A percentile compares a stretch with the other conserved stretches of the same genome.
phyloP scores from a whole-genome alignment of 2,113 vertebrate genomes.

The Pandion haliaetus region DNA sequence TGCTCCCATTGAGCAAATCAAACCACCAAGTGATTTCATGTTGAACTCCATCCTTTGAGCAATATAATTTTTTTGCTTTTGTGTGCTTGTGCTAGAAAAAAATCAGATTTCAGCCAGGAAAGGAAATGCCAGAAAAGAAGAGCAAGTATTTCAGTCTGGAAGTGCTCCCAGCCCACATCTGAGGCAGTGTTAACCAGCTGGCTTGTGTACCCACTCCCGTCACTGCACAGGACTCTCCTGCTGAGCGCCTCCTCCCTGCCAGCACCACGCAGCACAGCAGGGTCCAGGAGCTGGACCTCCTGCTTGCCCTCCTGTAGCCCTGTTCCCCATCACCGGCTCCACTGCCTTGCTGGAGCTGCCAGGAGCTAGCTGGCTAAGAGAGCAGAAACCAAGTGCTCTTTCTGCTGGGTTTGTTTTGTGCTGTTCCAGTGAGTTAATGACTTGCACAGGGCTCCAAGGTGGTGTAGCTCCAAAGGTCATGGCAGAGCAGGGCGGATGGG shows the following conservation, averaged over 20 bases:
- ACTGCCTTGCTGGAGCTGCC: background rate
- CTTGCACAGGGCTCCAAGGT: background rate
- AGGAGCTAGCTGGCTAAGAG: background rate
- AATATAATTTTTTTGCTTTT: background rate
- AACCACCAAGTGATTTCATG: background rate
- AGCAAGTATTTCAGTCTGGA: background rate
- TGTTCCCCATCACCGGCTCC: background rate
- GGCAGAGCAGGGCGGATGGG: background rate
- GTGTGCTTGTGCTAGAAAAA: background rate
- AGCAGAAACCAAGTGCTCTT: background rate
- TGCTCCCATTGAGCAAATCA: background rate
- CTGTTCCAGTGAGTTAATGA: background rate
- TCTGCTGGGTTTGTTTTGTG: background rate
- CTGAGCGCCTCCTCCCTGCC: rapidly evolving
- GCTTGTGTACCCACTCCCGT: background rate
- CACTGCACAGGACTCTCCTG: background rate
- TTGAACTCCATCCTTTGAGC: background rate
- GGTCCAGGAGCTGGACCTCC: rapidly evolving
- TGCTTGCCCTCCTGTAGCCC: background rate
- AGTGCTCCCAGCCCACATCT: background rate
- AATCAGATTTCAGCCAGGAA: background rate
- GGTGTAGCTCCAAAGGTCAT: rapidly evolving
- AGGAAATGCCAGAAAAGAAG: background rate
- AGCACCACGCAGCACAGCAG: rapidly evolving
- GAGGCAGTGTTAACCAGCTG: background rate